Percentiles rank a stretch among this genome's conserved stretches.
These are phyloP conservation scores for Yponomeuta evonymella DNA, from an alignment of 2,888 invertebrate species.

Conservation along the genomic window DNA sequence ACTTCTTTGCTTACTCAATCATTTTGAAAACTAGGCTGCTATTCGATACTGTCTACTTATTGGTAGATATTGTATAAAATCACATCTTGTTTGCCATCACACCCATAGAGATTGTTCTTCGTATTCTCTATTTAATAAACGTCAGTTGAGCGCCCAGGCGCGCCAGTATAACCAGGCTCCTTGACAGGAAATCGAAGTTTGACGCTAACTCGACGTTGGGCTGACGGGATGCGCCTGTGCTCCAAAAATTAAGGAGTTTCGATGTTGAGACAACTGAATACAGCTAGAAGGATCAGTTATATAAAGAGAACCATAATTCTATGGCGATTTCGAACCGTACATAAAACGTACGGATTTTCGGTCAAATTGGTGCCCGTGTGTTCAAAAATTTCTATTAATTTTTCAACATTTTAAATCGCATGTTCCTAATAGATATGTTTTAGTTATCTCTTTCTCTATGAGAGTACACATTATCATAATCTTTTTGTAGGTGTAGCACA, in stretches of 20 bases:
- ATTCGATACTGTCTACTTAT: background rate
- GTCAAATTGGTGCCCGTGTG: too few species aligned
- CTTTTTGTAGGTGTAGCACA: too few species aligned
- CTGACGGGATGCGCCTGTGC: conserved; percentile 33
- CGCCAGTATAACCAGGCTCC: background rate
- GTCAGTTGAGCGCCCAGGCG: conserved; percentile 37
- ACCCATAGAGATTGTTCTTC: background rate
- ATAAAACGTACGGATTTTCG: too few species aligned
- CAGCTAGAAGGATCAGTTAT: background rate
- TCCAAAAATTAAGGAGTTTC: background rate
- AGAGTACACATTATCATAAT: too few species aligned
- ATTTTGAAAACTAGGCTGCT: too few species aligned
- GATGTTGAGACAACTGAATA: background rate
- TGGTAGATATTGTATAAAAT: background rate
- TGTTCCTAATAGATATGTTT: too few species aligned
- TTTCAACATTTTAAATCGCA: too few species aligned
- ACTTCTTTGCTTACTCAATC: too few species aligned
- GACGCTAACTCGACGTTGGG: conserved; percentile 59
- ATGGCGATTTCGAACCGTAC: too few species aligned
- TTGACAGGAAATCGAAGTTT: conserved; percentile 29
- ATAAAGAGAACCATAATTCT: too few species aligned
- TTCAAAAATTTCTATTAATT: too few species aligned
- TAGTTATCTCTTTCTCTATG: too few species aligned
- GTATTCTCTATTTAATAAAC: conserved; percentile 44
- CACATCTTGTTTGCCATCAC: background rate